Evolutionary conservation across 2,888 invertebrate genomes (phyloP).

Genomic region (Heliconius ismenius): DNA sequence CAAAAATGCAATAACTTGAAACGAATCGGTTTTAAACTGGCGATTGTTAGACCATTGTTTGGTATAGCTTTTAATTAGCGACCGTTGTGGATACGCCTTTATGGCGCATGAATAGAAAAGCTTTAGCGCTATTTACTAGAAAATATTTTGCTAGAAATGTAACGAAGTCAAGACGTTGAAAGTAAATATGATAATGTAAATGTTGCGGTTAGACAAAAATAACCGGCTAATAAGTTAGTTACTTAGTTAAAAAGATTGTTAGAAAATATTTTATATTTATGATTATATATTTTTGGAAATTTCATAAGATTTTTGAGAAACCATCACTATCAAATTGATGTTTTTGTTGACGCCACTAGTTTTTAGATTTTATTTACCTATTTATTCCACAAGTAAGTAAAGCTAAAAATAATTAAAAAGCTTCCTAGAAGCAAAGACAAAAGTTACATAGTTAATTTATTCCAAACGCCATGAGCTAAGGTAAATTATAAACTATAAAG

Average conservation of each 20-base stretch:
- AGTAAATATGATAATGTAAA: too few species aligned
- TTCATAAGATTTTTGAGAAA: too few species aligned
- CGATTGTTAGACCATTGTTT: constrained; percentile 37
- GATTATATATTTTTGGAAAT: too few species aligned
- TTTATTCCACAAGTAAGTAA: too few species aligned
- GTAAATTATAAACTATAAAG: constrained; percentile 39
- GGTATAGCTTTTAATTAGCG: constrained; percentile 35
- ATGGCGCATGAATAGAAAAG: constrained; percentile 8
- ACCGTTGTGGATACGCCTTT: constrained; percentile 19
- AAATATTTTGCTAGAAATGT: background rate
- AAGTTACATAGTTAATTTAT: constrained; percentile 4
- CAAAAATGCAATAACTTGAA: constrained; percentile 41
- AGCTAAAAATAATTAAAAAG: background rate
- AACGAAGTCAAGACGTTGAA: too few species aligned
- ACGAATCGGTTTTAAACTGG: constrained; percentile 37
- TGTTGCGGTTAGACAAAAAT: too few species aligned
- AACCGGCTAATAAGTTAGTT: too few species aligned
- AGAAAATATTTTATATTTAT: too few species aligned
- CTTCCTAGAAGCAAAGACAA: background rate
- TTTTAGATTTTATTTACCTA: too few species aligned
- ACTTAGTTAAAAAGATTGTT: too few species aligned
- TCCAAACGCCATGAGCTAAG: constrained; percentile 28
- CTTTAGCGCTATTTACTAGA: background rate
- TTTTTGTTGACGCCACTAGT: too few species aligned
- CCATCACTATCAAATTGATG: too few species aligned